Conservation (phyloP, 2,797 vertebrate genomes). For the Arnoldichthys spilopterus region DNA sequence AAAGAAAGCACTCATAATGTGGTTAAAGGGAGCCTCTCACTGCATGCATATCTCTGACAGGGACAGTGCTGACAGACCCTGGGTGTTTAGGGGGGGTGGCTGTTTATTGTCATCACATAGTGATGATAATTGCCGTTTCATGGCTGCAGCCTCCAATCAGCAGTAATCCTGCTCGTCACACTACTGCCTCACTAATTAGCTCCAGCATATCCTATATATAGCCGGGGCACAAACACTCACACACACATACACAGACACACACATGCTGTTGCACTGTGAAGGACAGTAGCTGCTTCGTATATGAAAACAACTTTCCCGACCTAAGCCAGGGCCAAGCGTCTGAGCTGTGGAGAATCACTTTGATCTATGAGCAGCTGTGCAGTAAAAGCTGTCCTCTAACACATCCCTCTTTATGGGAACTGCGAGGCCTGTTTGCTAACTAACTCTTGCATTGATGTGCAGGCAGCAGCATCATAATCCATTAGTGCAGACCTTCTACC, state of each 20-base stretch:
- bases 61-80: background rate
- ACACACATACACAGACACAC: background rate
- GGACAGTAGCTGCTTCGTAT: background rate
- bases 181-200: conserved; percentile 36
- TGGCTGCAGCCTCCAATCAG: conserved; percentile 23
- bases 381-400: background rate
- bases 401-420: conserved; percentile 13
- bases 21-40: background rate
- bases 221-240: background rate
- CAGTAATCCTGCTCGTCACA: conserved; percentile 16
- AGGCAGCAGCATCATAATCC: background rate
- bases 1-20: background rate
- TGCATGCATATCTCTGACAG: background rate
- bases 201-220: conserved; percentile 31
- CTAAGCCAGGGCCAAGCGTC: background rate
- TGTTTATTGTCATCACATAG: conserved; percentile 37
- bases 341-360: background rate
- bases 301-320: conserved; percentile 4
- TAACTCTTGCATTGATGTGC: background rate
- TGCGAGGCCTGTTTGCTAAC: conserved; percentile 26
- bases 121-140: conserved; percentile 27
- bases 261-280: background rate
- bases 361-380: conserved; percentile 6
- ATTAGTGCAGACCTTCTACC: conserved; percentile 25
- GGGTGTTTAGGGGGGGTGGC: background rate